Base-by-base conservation (phyloP, 2,113 vertebrate species). In the Clarias batrachus region DNA sequence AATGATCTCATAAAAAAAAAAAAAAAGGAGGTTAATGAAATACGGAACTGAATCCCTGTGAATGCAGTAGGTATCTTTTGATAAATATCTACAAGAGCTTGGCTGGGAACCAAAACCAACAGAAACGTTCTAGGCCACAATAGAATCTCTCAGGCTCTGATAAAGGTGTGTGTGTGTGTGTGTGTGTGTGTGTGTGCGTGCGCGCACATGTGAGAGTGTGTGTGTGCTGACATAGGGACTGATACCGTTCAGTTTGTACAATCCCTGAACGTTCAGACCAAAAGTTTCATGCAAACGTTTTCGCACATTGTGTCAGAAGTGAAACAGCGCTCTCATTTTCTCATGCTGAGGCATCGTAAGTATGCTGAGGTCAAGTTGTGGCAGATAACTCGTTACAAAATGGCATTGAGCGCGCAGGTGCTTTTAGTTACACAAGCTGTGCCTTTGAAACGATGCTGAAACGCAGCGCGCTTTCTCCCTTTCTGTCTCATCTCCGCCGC, bases 351-450 rank as follows among this genome's bases (percentile, higher is more conserved):
- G 37, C 74, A 85, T 62, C 27, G 52, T 74, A n/a, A 81, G 33
- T 85, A 84, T 92, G 91, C 91, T 90, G 90, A 89, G 84, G 86
- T 86, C 54, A 86, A 91, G 92, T 94, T 93, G 90, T 62, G 65
- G 88, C 91, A 94, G 92, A 94, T 87, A 83, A 89, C 60, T 89
- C 41, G 84, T 90, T 84, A 87, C 73, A 87, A 79, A 87, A 88
- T 86, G 79, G 86, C 87, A 88, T 89, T 89, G 81, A 87, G 87
- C 86, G 87, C 89, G 90, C 93, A 93, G 92, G 91, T 94, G 93
- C 90, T 89, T 88, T 89, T 90, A 84, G 90, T 91, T 88, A 85
- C 90, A 91, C 89, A 86, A 90, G 91, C 88, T 84, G 89, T 84
- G 89, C 63, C 87, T 84, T 87, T 91, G 41, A 84, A 87, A 81